These are phyloP conservation scores for Pherbina coryleti DNA, from an alignment of 2,888 invertebrate species.

Conservation along the genomic window DNA sequence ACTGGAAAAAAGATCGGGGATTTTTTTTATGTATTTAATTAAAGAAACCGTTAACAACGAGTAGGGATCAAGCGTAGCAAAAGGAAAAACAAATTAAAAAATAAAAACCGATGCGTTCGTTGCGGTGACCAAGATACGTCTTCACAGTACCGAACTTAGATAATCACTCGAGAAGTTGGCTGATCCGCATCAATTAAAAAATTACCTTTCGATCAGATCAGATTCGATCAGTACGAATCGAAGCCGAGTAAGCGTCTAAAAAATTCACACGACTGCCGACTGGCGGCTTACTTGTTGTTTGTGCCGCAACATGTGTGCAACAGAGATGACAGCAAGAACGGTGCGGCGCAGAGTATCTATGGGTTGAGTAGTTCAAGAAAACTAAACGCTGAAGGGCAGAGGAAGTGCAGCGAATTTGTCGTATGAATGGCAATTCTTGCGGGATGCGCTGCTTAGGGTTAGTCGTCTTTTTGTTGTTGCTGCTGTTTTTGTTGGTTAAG, in stretches of 20 bases:
- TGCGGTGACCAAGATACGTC: slow-evolving; percentile 45
- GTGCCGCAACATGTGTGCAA: background rate
- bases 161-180: slow-evolving; percentile 59
- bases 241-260: slow-evolving; percentile 43
- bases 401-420: background rate
- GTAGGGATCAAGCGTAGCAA: slow-evolving; percentile 6
- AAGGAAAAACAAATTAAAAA: background rate
- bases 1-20: slow-evolving; percentile 18
- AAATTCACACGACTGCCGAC: slow-evolving; percentile 25
- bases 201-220: slow-evolving; percentile 63
- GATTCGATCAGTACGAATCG: slow-evolving; percentile 45
- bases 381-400: background rate
- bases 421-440: background rate
- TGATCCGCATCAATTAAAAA: slow-evolving; percentile 61
- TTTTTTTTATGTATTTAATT: background rate
- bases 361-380: background rate
- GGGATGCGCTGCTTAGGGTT: background rate
- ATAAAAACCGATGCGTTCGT: slow-evolving; percentile 1
- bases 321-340: slow-evolving; percentile 8
- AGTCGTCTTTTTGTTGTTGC: background rate
- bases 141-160: slow-evolving; percentile 59
- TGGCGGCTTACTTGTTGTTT: slow-evolving; percentile 10
- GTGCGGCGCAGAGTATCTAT: background rate
- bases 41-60: background rate
- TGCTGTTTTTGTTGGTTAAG: slow-evolving; percentile 24